These are phyloP conservation scores for Drosophila pectinifera DNA, from an alignment of 1,140 invertebrate species.

Conservation along the genomic window DNA sequence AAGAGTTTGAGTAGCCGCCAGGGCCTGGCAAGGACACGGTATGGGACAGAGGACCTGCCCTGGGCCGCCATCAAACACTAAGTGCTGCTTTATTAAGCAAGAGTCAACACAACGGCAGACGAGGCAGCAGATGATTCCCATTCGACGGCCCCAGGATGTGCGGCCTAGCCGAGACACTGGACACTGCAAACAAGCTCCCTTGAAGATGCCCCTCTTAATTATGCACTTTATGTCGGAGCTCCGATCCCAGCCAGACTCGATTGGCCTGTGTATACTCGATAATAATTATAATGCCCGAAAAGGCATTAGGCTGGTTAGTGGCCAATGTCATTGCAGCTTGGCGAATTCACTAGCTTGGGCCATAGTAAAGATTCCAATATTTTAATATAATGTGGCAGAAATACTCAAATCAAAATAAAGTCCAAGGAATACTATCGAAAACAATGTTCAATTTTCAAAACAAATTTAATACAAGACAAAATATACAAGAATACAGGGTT, in stretches of 20 bases:
- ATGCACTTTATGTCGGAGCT: conserved; percentile 53
- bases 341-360: background rate
- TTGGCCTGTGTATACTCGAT: conserved; percentile 38
- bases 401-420: too few relatives aligned
- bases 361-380: background rate
- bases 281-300: conserved; percentile 57
- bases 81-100: conserved; percentile 77
- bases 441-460: too few relatives aligned
- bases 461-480: too few relatives aligned
- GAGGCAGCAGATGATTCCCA: conserved; percentile 8
- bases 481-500: too few relatives aligned
- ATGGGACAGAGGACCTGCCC: conserved; percentile 31
- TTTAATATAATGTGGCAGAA: too few relatives aligned
- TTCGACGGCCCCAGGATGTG: conserved; percentile 1
- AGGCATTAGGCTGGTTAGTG: conserved; percentile 53
- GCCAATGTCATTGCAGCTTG: conserved; percentile 22
- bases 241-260: conserved; percentile 13
- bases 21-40: conserved; percentile 23
- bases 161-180: conserved; percentile 23
- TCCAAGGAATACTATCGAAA: too few relatives aligned
- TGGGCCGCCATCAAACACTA: conserved; percentile 53
- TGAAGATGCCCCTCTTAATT: conserved; percentile 53
- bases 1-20: conserved; percentile 58
- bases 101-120: conserved; percentile 40
- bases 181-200: conserved; percentile 30